phyloP scores from a whole-genome alignment of 2,888 invertebrate genomes.

The Muscina levida region DNA sequence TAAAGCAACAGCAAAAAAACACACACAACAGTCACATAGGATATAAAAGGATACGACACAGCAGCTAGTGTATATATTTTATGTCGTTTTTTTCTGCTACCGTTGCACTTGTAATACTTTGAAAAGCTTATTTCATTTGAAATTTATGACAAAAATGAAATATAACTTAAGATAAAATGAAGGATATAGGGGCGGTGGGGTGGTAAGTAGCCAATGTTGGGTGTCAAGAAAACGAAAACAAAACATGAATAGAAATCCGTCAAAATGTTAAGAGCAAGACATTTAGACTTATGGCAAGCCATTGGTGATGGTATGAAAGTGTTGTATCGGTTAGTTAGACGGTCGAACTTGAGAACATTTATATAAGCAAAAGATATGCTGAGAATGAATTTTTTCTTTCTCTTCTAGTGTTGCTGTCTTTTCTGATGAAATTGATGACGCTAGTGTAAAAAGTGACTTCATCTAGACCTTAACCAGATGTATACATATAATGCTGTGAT shows the following conservation, averaged over 20 bases:
- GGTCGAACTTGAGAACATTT: not conserved
- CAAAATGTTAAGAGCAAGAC: not conserved
- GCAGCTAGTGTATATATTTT: too few relatives aligned
- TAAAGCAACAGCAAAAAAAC: too few relatives aligned
- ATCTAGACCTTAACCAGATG: too few relatives aligned
- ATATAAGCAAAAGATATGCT: not conserved
- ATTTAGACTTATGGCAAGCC: not conserved
- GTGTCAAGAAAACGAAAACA: too few relatives aligned
- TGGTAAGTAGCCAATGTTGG: too few relatives aligned
- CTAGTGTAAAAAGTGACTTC: too few relatives aligned
- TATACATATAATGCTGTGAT: too few relatives aligned
- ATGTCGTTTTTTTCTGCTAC: too few relatives aligned
- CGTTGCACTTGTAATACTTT: constrained; percentile 15
- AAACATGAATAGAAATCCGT: constrained; percentile 6
- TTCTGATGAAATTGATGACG: not conserved
- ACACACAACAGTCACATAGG: not conserved
- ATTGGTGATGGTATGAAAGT: too few relatives aligned
- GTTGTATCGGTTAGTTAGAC: too few relatives aligned
- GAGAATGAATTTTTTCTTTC: constrained; percentile 9
- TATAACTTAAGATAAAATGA: constrained; percentile 11
- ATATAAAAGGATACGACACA: constrained; percentile 8
- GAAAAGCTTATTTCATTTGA: constrained; percentile 48
- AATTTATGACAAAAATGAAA: constrained; percentile 53
- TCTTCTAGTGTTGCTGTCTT: not conserved
- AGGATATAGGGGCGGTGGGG: too few relatives aligned